Base-by-base conservation (phyloP, 2,797 vertebrate genomes). In the Clamator glandarius region DNA sequence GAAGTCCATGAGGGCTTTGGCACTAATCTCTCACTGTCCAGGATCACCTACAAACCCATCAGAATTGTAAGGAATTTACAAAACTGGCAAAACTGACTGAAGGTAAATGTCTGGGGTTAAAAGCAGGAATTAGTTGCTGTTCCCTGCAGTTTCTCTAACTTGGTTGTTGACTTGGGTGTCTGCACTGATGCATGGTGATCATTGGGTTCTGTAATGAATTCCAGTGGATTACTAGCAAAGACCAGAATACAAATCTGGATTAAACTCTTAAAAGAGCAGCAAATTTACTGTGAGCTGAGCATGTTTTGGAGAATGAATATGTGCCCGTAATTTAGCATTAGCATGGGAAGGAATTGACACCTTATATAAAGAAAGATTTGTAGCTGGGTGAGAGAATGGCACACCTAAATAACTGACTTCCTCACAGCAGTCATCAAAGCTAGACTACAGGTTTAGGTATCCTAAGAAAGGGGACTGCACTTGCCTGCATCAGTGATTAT, bases 141-240 rank as follows among this genome's bases (percentile, higher is more conserved):
- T 83, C 18, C 66, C 35, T 74, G 24, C 20, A 29, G 7, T 39
- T 95, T 75, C 36, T 46, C 6, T 50, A 15, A 54, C n/a, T 54
- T 8, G 0, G 6, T 46, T 83, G 17, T 44, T 50, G 18, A 54
- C n/a, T 54, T 9, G 0, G 6, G 46, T 83, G 17, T 48, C 54
- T 52, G 21, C 25, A 35, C 11, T 42, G 70, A 79, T 82, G 31
- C 52, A 33, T 23, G 24, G 16, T 16, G 5, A 20, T 79, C 51
- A 19, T 31, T 55, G 9, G 23, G 8, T 59, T 69, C 76, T 59
- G 14, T 63, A 33, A 57, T 7, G 5, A 48, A 42, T 44, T 79
- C 87, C 35, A 70, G 42, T n/a, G 21, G 51, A 54, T 85, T 85
- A 29, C 24, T 70, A 28, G 33, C 59, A 61, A 68, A 73, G 52